Evolutionary conservation across 30 jellyfish, hydroid and myxozoan genomes (phyloP).

Genomic region (Turritopsis rubra): DNA sequence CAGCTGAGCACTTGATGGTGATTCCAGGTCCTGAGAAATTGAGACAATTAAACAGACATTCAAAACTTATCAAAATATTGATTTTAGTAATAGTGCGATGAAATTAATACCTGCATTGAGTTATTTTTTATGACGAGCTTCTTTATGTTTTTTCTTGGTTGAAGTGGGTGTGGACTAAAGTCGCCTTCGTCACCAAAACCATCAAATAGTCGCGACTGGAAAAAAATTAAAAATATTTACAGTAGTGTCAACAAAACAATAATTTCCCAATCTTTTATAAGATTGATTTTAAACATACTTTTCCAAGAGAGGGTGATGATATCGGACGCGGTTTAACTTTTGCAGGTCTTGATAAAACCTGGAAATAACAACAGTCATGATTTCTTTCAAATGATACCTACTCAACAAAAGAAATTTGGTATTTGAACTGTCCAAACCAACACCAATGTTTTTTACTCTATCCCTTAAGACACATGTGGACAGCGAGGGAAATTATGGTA

Average conservation of each 20-base stretch:
- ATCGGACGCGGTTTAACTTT: conserved; percentile 61
- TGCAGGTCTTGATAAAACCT: conserved; percentile 84
- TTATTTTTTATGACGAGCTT: conserved; percentile 68
- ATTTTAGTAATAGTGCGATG: background rate
- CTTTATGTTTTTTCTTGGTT: conserved; percentile 65
- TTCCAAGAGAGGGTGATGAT: conserved; percentile 65
- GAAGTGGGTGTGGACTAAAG: conserved; percentile 48
- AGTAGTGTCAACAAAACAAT: background rate
- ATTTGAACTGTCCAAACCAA: background rate
- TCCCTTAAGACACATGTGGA: no score
- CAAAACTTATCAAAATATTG: background rate
- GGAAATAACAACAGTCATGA: background rate
- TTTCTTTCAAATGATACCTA: no score
- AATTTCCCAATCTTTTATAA: background rate
- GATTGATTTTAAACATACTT: conserved; percentile 32
- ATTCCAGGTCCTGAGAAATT: conserved; percentile 22
- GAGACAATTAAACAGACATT: background rate
- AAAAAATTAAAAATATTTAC: background rate
- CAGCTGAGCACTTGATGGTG: conserved; percentile 39
- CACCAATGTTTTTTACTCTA: background rate
- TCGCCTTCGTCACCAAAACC: conserved; percentile 66
- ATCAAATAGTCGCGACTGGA: conserved; percentile 73
- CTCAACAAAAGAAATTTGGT: no score
- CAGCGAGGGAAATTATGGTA: background rate
- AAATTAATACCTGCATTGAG: background rate